Evolutionary conservation across 2,797 vertebrate species (phyloP), one percentile per base, ranked within the genome.

Genomic region (Okamejei kenojei): DNA sequence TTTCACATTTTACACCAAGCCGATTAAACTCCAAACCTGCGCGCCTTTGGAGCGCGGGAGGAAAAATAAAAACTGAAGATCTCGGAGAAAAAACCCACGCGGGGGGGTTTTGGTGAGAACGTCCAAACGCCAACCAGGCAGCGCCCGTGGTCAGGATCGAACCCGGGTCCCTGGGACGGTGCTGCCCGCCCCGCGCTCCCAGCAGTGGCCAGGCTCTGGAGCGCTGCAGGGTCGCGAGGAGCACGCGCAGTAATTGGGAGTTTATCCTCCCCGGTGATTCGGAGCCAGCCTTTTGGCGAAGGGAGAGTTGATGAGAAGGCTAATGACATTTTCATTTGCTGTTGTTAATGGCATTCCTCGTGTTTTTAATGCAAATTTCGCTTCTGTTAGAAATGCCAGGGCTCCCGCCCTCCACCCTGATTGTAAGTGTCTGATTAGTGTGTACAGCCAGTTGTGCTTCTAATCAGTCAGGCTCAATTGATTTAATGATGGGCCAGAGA

Each of bases 371-470:
- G 61, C n/a, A 88, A 88, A 68, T 88, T 19, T 29, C 5, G 1
- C n/a, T 88, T 32, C 65, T 65, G 35, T 68, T 88, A 19, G n/a
- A 88, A 86, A 88, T 88, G 84, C 35, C 61, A 68, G 84, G 4
- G n/a, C 29, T 32, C 1, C n/a, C 7, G 84, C 4, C 7, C 35
- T 32, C n/a, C 29, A 35, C 15, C 61, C 0, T 0, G 84, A 88
- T 88, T 88, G n/a, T n/a, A 35, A 88, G 84, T 63, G n/a, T 68
- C n/a, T 88, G 84, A 88, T 88, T 88, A 35, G 61, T 35, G 61
- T 10, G 61, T 65, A 19, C 61, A 88, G 68, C 29, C 2, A 68
- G 17, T 68, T 68, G 61, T n/a, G 1, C 63, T 88, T 88, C 68
- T 68, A 88, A 35, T 88, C 63, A 88, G 32, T n/a, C 29, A 45